Conservation (phyloP, 1,140 invertebrate genomes). For the Tenebrio molitor region DNA sequence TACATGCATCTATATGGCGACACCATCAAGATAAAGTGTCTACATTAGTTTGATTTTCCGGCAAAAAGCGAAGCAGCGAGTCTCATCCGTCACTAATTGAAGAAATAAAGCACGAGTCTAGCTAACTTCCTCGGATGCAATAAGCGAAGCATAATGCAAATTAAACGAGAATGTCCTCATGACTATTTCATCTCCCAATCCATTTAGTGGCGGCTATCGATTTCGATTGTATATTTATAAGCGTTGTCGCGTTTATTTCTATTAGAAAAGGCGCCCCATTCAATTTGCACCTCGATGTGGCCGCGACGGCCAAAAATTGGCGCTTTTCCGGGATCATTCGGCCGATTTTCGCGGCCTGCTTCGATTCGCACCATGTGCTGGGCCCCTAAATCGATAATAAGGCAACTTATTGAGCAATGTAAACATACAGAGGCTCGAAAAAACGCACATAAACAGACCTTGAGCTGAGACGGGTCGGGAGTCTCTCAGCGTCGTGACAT, state of each 20-base stretch:
- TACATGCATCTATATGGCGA: conserved; percentile 4
- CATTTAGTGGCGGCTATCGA: conserved; percentile 20
- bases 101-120: conserved; percentile 22
- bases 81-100: conserved; percentile 8
- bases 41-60: conserved; percentile 11
- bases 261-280: neutral
- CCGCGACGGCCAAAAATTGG: too few relatives aligned
- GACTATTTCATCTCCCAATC: conserved; percentile 30
- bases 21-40: neutral
- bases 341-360: too few relatives aligned
- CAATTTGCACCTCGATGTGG: neutral
- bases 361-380: conserved; percentile 5
- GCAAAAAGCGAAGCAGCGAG: neutral
- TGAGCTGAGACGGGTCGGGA: neutral
- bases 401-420: neutral
- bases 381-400: conserved; percentile 7
- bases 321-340: too few relatives aligned
- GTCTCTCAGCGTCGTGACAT: neutral
- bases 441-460: conserved; percentile 15
- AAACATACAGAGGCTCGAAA: neutral
- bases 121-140: conserved; percentile 14
- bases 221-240: conserved; percentile 28
- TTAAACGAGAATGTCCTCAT: conserved; percentile 20
- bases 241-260: conserved; percentile 1
- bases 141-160: conserved; percentile 23